phyloP scores from a whole-genome alignment of 2,113 vertebrate species.

The Tringa solitaria region DNA sequence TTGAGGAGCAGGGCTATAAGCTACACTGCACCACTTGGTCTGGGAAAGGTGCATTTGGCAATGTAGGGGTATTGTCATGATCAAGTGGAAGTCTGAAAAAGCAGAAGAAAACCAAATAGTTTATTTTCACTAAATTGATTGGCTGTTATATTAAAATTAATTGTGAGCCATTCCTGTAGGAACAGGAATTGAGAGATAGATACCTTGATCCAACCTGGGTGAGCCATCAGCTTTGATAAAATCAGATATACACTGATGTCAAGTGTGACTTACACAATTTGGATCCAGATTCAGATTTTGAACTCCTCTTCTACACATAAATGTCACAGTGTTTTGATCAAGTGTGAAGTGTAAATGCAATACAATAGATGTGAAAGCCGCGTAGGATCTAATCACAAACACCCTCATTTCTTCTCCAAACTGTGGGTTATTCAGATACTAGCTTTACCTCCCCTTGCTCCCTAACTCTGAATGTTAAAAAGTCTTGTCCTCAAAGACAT shows the following conservation, averaged over 20 bases:
- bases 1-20: neutral
- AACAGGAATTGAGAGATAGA: neutral
- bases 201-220: neutral
- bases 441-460: neutral
- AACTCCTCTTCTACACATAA: neutral
- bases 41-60: neutral
- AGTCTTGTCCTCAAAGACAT: neutral
- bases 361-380: neutral
- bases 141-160: neutral
- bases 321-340: neutral
- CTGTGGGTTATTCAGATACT: neutral
- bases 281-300: neutral
- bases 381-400: neutral
- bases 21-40: neutral
- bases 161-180: neutral
- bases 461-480: neutral
- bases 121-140: neutral
- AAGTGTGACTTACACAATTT: neutral
- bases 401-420: neutral
- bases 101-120: neutral
- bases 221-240: neutral
- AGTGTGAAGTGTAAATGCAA: neutral
- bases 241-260: neutral
- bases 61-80: neutral
- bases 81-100: neutral